Evolutionary conservation across 2,113 vertebrate species (phyloP).

Genomic region (Lanius collurio): DNA sequence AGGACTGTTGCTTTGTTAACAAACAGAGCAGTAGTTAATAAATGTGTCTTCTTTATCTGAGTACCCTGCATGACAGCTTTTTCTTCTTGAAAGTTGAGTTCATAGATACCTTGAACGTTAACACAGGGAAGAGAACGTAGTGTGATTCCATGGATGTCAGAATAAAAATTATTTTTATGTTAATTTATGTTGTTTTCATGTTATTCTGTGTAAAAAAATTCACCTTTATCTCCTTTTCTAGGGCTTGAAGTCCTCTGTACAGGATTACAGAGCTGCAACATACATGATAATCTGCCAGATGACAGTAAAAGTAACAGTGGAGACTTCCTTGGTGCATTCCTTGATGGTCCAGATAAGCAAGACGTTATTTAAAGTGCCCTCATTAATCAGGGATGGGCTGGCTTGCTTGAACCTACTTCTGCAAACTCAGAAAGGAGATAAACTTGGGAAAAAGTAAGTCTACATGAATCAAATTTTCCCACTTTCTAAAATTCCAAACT

Average conservation of each 20-base stretch:
- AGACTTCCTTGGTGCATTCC: constrained; percentile 79
- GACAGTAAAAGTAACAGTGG: constrained; percentile 87
- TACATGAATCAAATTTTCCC: background rate
- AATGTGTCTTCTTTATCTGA: background rate
- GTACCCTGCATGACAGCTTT: background rate
- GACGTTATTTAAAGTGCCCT: constrained; percentile 76
- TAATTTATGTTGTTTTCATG: background rate
- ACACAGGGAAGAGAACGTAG: background rate
- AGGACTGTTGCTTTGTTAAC: background rate
- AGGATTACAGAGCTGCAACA: constrained; percentile 89
- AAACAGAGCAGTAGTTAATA: background rate
- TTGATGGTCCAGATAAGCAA: constrained; percentile 82
- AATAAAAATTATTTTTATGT: background rate
- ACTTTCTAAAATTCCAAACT: background rate
- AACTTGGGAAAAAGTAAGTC: constrained; percentile 83
- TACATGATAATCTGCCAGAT: constrained; percentile 95
- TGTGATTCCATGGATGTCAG: background rate
- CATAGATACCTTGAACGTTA: background rate
- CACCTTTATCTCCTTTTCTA: constrained; percentile 51
- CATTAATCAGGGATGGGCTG: constrained; percentile 82
- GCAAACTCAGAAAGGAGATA: constrained; percentile 87
- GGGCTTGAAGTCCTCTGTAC: constrained; percentile 88
- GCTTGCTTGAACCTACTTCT: constrained; percentile 87
- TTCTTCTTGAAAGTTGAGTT: background rate
- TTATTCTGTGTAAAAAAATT: background rate